phyloP scores from a whole-genome alignment of 1,140 invertebrate species.

The Drosophila ogumai region DNA sequence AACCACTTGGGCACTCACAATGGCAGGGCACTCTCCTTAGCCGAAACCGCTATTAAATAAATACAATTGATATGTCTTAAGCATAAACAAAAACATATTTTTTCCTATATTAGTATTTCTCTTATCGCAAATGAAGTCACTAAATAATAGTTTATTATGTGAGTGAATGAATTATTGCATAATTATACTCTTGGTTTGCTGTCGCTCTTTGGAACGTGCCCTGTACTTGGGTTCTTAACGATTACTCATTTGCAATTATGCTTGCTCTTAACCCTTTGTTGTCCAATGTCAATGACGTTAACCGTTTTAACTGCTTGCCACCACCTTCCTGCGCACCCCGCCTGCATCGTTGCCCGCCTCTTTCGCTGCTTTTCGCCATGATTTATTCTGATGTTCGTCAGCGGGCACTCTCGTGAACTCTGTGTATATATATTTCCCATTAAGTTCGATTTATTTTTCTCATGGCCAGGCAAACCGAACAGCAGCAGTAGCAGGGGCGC shows the following conservation, averaged over 20 bases:
- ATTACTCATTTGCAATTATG: slow-evolving; percentile 53
- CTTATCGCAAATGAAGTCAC: background rate
- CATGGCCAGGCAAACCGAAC: slow-evolving; percentile 4
- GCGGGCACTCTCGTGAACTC: slow-evolving; percentile 15
- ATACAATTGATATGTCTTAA: background rate
- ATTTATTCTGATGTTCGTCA: slow-evolving; percentile 22
- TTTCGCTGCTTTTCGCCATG: slow-evolving; percentile 17
- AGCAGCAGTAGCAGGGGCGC: background rate
- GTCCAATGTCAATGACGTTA: slow-evolving; percentile 57
- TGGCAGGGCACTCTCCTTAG: background rate
- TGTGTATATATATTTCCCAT: slow-evolving; percentile 20
- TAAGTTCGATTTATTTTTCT: slow-evolving; percentile 27
- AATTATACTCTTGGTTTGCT: background rate
- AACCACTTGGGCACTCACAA: background rate
- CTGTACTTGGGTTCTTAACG: slow-evolving; percentile 21
- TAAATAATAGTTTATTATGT: background rate
- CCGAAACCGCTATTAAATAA: background rate
- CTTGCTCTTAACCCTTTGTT: slow-evolving; percentile 32
- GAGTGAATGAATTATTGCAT: background rate
- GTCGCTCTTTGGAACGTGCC: background rate
- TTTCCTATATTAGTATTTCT: background rate
- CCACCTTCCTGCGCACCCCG: too few relatives aligned
- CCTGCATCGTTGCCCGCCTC: background rate
- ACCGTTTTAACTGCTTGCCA: slow-evolving; percentile 12
- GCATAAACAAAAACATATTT: background rate